Percentiles rank a stretch among this genome's conserved stretches.
Evolutionary conservation across 2,797 vertebrate genomes (phyloP).

Genomic region (Cirrhinus molitorella): DNA sequence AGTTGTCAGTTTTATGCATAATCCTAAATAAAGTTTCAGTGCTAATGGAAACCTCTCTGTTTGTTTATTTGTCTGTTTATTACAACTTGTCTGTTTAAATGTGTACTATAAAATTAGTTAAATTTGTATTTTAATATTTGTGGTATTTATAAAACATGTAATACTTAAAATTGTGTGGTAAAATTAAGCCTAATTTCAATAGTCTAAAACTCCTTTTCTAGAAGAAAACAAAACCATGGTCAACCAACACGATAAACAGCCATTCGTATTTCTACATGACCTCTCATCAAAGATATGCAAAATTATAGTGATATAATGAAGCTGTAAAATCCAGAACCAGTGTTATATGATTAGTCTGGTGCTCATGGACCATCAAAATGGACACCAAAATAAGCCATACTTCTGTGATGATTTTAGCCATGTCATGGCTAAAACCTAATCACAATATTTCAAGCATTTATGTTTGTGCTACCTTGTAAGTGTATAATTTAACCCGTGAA

Average conservation of each 20-base stretch:
- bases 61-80: slow-evolving; percentile 20
- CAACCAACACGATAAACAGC: not conserved
- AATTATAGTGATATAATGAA: not conserved
- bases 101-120: no score
- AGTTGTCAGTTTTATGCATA: slow-evolving; percentile 53
- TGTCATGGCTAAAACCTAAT: not conserved
- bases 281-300: no score
- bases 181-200: not conserved
- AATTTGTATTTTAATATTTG: not conserved
- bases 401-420: no score
- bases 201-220: not conserved
- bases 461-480: not conserved
- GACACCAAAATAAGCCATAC: no score
- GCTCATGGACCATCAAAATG: not conserved
- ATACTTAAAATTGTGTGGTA: not conserved
- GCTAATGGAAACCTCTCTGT: slow-evolving; percentile 46
- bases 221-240: not conserved
- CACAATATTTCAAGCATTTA: not conserved
- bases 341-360: not conserved
- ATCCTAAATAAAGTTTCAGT: slow-evolving; percentile 72
- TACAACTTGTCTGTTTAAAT: not conserved
- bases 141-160: not conserved
- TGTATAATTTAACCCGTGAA: not conserved
- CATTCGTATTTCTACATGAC: not conserved
- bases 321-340: not conserved